phyloP scores from a whole-genome alignment of 2,888 invertebrate genomes.

The Lasioglossum marginatum region DNA sequence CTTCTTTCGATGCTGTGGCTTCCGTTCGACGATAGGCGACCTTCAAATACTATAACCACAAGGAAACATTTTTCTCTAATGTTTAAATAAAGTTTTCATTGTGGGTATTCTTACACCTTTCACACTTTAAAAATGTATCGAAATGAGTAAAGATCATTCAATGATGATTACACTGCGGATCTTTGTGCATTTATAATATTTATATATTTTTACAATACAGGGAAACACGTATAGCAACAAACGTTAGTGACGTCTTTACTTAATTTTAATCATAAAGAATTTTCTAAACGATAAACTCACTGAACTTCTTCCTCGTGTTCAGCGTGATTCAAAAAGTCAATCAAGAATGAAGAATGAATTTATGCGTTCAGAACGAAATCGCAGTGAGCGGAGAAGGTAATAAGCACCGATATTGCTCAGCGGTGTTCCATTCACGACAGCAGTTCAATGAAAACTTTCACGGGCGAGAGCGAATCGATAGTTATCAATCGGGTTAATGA shows the following conservation, averaged over 20 bases:
- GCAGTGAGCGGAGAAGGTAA: not conserved
- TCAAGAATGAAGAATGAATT: not conserved
- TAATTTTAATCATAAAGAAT: too few relatives aligned
- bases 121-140: too few relatives aligned
- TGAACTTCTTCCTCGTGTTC: not conserved
- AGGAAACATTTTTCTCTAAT: not conserved
- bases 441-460: slow-evolving; percentile 21
- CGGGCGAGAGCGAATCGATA: slow-evolving; percentile 17
- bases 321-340: not conserved
- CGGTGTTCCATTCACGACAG: not conserved
- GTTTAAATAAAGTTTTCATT: not conserved
- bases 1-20: too few relatives aligned
- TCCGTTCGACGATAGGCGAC: too few relatives aligned
- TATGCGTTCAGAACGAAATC: not conserved
- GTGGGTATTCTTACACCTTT: too few relatives aligned
- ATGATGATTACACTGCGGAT: too few relatives aligned
- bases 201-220: too few relatives aligned
- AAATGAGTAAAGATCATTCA: too few relatives aligned
- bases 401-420: not conserved
- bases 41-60: not conserved
- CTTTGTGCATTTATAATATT: too few relatives aligned
- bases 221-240: too few relatives aligned
- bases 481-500: slow-evolving; percentile 31
- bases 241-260: too few relatives aligned
- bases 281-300: too few relatives aligned